Base-by-base conservation (phyloP, 2,888 invertebrate genomes). In the Chromoteleia sp. region DNA sequence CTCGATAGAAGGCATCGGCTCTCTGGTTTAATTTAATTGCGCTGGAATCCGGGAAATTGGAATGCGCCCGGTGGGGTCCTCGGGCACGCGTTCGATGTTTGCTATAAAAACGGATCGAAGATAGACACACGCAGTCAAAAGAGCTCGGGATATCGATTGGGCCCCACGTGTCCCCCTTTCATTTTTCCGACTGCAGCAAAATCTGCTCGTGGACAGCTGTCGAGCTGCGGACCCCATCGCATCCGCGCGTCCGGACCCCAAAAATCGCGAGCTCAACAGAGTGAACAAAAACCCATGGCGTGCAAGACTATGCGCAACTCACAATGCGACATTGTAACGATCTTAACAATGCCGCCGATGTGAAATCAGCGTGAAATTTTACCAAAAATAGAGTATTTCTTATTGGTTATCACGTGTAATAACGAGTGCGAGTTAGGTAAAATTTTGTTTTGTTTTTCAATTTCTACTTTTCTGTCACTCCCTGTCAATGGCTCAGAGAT, bases 251-350 rank as follows among this genome's bases (percentile, higher is more conserved):
- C 67, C 74, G 84, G 80, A 82, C 81, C 79, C 79, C 45, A 78
- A 76, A 75, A 56, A 50, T 73, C 85, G 76, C 84, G 83, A 76
- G 65, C 52, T 71, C 71, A 83, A 61, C 68, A 71, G 71, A 41
- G 61, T 65, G 83, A 82, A 87, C 87, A 87, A 87, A 88, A 87
- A 84, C 83, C 83, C 67, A 77, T 73, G 83, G 77, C 71, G 78
- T 77, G 79, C 86, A 89, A 90, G 88, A 89, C 89, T 87, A 85
- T 87, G 83, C 85, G 81, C 74, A 81, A 76, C 70, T 83, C 79
- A 89, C 90, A 90, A 90, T 90, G 86, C 83, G 82, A 85, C 88
- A 88, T 89, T 90, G 89, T 88, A 84, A 88, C 87, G 85, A 85
- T 84, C 84, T 85, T 50, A 79, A 88, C 87, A 90, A 89, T 86